phyloP scores from a whole-genome alignment of 2,797 vertebrate genomes.

The Chiloscyllium punctatum region DNA sequence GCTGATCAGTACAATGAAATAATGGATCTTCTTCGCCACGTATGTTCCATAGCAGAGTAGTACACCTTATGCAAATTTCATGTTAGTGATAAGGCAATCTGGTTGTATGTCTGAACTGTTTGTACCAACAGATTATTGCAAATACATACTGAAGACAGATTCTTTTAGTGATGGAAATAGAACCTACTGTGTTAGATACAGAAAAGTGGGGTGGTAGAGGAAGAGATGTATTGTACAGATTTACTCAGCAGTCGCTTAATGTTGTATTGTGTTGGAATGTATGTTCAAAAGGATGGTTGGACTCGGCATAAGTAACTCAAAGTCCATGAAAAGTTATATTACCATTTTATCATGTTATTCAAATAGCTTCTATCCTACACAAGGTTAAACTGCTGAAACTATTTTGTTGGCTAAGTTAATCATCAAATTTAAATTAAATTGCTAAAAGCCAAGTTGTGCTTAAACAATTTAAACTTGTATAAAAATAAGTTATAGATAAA shows the following conservation, averaged over 20 bases:
- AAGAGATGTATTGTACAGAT: conserved; percentile 8
- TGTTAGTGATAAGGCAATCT: neutral
- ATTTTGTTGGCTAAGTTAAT: conserved; percentile 16
- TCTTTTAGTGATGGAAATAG: neutral
- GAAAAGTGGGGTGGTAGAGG: neutral
- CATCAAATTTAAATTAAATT: conserved; percentile 21
- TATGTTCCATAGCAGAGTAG: conserved; percentile 4
- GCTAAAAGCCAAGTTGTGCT: neutral
- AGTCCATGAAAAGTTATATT: neutral
- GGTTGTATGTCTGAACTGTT: neutral
- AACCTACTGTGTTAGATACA: neutral
- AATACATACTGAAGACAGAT: conserved; percentile 15
- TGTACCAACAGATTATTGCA: neutral
- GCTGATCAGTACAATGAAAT: neutral
- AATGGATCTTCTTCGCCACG: neutral
- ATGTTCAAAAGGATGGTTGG: conserved; percentile 21
- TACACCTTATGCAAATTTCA: neutral
- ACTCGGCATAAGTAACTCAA: neutral
- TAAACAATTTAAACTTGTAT: conserved; percentile 2
- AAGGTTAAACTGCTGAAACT: conserved; percentile 24
- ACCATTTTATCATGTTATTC: conserved; percentile 22
- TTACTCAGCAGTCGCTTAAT: conserved; percentile 1
- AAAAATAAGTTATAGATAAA: neutral
- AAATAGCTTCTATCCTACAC: conserved; percentile 7
- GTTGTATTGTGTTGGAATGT: neutral